Base-by-base conservation (phyloP, 2,113 vertebrate genomes). In the Myocastor coypus region DNA sequence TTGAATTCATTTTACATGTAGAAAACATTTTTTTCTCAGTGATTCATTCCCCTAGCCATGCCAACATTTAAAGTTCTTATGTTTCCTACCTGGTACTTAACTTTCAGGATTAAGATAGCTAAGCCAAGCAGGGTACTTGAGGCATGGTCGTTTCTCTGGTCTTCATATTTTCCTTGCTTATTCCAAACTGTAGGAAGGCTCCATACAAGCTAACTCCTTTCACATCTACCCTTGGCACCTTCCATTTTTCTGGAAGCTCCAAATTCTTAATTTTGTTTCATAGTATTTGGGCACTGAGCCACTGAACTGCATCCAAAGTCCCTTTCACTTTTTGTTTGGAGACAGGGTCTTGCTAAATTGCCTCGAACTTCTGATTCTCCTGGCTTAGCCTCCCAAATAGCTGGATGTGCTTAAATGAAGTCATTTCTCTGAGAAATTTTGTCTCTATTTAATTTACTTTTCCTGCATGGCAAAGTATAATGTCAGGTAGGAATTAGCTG, bases 1-100 rank as follows among this genome's bases (percentile, higher is more conserved):
- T 34, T 40, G 16, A 59, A 50, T 71, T 89, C 59, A 78, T 16
- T 78, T 40, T 92, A 69, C 88, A 59, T 30, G 42, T 32, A 55
- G 64, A 55, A 92, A 85, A 30, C 66, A 75, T 90, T 89, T n/a
- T 50, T 75, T 57, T 46, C 88, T 88, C 63, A 37, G n/a, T 88
- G 17, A 3, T 71, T 30, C 63, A 34, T 46, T 22, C 37, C 11
- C 34, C 9, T 46, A 77, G 88, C 46, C 24, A 61, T 34, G 55
- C 30, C 61, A 8, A 42, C 34, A 9, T 68, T 37, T 42, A 50
- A 57, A 59, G 59, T 84, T 86, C 75, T 26, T n/a, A 20, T 28
- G 46, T 50, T 19, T 46, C 30, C 7, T 40, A 69, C 59, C n/a
- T 32, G 4, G 32, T 37, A n/a, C 30, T 88, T n/a, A 81, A 81